Evolutionary conservation across 2,888 invertebrate genomes (phyloP).

Genomic region (Acrocyrtus sp.): DNA sequence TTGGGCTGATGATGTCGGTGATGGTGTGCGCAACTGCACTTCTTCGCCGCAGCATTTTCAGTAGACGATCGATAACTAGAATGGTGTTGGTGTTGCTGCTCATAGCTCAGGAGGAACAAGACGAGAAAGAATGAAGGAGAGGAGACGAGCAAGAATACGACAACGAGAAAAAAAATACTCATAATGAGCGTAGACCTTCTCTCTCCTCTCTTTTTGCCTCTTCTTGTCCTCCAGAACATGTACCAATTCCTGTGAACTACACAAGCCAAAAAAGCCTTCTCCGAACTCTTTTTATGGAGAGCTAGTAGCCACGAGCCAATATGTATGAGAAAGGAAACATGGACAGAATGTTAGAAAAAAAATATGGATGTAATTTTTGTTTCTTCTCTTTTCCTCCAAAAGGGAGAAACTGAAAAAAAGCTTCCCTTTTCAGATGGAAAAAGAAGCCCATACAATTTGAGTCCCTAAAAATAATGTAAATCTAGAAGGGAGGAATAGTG

Average conservation of each 20-base stretch:
- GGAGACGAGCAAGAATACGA: not conserved
- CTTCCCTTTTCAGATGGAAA: not conserved
- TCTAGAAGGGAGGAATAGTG: no score
- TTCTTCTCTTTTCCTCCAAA: not conserved
- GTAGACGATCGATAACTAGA: constrained; percentile 50
- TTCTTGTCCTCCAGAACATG: constrained; percentile 8
- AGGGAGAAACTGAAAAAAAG: not conserved
- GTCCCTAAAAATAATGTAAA: no score
- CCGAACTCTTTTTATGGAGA: no score
- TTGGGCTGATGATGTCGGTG: constrained; percentile 20
- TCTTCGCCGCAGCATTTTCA: constrained; percentile 48
- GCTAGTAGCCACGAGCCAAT: constrained; percentile 21
- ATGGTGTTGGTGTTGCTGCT: constrained; percentile 22
- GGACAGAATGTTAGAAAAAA: no score
- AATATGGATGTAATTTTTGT: no score
- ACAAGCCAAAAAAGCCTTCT: no score
- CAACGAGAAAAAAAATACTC: not conserved
- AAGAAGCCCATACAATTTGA: not conserved
- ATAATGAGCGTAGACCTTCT: not conserved
- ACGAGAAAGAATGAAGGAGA: not conserved
- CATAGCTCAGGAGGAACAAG: not conserved
- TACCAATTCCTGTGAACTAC: no score
- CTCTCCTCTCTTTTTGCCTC: not conserved
- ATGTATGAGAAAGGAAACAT: no score
- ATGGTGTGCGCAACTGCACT: constrained; percentile 48